A percentile compares a stretch with the other conserved stretches of the same genome.
Evolutionary conservation across 2,113 vertebrate species (phyloP).

Genomic region (Donacobius atricapilla): DNA sequence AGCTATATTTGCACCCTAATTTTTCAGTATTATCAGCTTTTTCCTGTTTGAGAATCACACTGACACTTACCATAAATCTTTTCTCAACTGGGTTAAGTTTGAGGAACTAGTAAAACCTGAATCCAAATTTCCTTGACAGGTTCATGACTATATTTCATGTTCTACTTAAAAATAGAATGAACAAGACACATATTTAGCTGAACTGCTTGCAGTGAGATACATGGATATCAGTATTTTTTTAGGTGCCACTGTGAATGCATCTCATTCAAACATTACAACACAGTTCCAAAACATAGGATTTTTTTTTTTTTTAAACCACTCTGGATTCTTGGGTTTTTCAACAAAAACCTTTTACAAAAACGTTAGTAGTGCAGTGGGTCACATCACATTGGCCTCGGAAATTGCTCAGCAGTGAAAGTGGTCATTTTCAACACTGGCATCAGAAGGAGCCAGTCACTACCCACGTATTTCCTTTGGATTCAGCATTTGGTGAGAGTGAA

Average conservation of each 20-base stretch:
- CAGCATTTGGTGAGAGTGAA: not conserved
- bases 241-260: not conserved
- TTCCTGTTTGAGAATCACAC: slow-evolving; percentile 1
- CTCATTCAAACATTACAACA: not conserved
- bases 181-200: not conserved
- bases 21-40: not conserved
- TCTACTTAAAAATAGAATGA: not conserved
- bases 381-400: not conserved
- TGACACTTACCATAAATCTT: slow-evolving; percentile 8
- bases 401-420: not conserved
- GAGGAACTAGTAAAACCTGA: slow-evolving; percentile 4
- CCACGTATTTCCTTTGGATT: not conserved
- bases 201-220: not conserved
- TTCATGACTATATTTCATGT: not conserved
- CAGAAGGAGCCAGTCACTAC: not conserved
- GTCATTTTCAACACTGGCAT: not conserved
- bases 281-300: not conserved
- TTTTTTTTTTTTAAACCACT: not conserved
- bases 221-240: not conserved
- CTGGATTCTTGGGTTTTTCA: not conserved
- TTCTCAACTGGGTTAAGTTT: not conserved
- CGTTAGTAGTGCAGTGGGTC: not conserved
- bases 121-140: not conserved
- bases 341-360: not conserved
- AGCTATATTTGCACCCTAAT: not conserved